Evolutionary conservation across 1,140 invertebrate genomes (phyloP).

Genomic region (Brachionus manjavacas): DNA sequence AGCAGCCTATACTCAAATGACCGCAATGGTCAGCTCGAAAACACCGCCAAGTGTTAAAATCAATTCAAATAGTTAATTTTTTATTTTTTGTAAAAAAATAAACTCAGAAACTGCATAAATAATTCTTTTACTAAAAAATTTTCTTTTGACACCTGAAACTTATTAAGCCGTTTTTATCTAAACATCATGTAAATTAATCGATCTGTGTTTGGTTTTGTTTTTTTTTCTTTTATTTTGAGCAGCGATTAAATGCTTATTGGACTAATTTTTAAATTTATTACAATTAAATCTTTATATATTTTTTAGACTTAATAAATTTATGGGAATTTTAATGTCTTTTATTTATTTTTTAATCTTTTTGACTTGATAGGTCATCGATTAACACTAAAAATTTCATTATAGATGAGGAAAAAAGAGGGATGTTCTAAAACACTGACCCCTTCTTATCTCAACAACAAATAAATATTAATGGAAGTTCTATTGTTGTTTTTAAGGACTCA

Average conservation of each 20-base stretch:
- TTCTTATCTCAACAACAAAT: too few species aligned
- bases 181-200: background rate
- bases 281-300: background rate
- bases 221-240: background rate
- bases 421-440: too few species aligned
- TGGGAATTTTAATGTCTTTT: background rate
- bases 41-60: constrained; percentile 14
- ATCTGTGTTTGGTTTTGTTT: background rate
- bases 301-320: background rate
- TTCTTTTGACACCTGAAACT: background rate
- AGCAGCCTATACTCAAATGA: background rate
- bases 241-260: background rate
- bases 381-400: too few species aligned
- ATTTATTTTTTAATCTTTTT: too few species aligned
- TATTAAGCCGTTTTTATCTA: background rate
- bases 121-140: background rate
- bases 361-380: too few species aligned
- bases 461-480: too few species aligned
- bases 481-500: too few species aligned
- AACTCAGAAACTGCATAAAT: background rate
- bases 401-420: too few species aligned
- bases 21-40: background rate
- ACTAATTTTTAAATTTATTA: background rate
- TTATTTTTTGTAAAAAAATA: constrained; percentile 21
- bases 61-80: constrained; percentile 28